These are phyloP conservation scores for Liposcelis brunnea DNA, from an alignment of 2,888 invertebrate species.

Conservation along the genomic window DNA sequence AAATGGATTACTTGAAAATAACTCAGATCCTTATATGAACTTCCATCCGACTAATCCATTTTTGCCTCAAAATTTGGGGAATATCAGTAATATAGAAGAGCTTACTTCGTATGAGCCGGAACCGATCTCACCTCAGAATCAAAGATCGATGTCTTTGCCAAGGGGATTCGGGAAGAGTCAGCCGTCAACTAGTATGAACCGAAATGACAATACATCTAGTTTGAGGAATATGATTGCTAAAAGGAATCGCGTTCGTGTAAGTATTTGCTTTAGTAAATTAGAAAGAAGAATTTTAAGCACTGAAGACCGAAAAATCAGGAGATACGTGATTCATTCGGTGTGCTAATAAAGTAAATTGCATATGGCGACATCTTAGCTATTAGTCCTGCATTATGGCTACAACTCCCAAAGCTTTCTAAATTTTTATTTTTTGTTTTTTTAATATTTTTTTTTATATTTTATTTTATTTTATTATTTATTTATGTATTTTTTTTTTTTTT, in stretches of 20 bases:
- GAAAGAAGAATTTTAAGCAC: too few species aligned
- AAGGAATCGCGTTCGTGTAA: conserved; percentile 25
- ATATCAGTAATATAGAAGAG: neutral
- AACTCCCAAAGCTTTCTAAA: neutral
- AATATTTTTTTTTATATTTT: too few species aligned
- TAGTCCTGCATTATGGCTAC: too few species aligned
- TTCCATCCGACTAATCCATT: conserved; percentile 7
- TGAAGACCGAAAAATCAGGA: too few species aligned
- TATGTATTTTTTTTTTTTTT: too few species aligned
- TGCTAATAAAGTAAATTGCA: too few species aligned
- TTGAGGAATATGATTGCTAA: conserved; percentile 26
- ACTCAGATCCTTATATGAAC: conserved; percentile 17
- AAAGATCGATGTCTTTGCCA: conserved; percentile 28
- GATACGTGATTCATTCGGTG: too few species aligned
- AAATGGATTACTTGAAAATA: conserved; percentile 20
- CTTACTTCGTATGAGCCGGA: too few species aligned
- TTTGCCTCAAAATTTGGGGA: neutral
- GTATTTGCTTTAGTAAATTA: conserved; percentile 10
- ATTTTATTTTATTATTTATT: too few species aligned
- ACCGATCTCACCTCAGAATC: conserved; percentile 16
- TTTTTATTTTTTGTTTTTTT: too few species aligned
- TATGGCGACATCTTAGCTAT: too few species aligned
- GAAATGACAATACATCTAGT: conserved; percentile 28
- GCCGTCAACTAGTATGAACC: conserved; percentile 23
- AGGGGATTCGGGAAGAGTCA: conserved; percentile 27